These are phyloP conservation scores for Amiota minor DNA, from an alignment of 2,888 invertebrate genomes.

Conservation along the genomic window DNA sequence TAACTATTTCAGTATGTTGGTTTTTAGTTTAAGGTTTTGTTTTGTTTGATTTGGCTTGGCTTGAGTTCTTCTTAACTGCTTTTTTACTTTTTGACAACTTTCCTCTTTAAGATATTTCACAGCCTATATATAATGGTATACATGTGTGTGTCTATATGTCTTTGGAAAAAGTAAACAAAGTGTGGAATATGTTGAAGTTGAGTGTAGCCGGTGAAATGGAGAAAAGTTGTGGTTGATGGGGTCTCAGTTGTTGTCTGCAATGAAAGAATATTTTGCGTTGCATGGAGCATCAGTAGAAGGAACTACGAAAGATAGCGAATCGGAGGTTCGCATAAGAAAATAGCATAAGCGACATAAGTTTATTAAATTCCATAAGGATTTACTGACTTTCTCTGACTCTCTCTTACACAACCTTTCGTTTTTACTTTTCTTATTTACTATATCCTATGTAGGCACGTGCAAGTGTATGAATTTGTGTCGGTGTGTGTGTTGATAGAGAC, in stretches of 20 bases:
- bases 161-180: not conserved
- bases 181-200: not conserved
- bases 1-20: too few species aligned
- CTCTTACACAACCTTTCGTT: constrained; percentile 16
- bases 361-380: constrained; percentile 62
- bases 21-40: too few species aligned
- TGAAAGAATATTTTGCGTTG: not conserved
- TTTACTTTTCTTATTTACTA: not conserved
- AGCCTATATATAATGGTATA: too few species aligned
- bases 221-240: too few species aligned
- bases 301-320: not conserved
- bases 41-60: too few species aligned
- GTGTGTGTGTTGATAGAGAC: not conserved
- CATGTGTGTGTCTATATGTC: too few species aligned
- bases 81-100: too few species aligned
- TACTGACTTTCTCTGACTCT: not conserved
- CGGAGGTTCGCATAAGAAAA: not conserved
- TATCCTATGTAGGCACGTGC: not conserved
- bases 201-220: not conserved
- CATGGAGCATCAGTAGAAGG: not conserved
- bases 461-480: not conserved
- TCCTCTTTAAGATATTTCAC: too few species aligned
- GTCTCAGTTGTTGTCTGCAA: too few species aligned
- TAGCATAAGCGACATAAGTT: constrained; percentile 49
- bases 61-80: too few species aligned